phyloP scores from a whole-genome alignment of 1,140 invertebrate genomes.

The Solen grandis region DNA sequence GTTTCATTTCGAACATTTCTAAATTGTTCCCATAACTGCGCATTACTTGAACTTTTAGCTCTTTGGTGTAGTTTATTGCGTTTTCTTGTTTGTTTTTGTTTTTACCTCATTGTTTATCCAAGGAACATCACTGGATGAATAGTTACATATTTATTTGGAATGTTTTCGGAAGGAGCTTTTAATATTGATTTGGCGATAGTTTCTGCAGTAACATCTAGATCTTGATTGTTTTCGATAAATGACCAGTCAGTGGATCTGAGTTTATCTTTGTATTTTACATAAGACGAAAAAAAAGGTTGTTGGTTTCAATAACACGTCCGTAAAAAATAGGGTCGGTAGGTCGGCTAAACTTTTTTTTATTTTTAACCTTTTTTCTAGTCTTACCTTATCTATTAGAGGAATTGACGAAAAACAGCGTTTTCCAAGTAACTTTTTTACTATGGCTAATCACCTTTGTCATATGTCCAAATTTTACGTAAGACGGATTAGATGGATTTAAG shows the following conservation, averaged over 20 bases:
- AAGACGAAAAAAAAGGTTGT: no score
- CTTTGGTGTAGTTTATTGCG: conserved; percentile 25
- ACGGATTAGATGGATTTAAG: neutral
- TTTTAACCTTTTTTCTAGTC: no score
- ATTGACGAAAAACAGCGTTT: no score
- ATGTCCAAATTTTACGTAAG: conserved; percentile 24
- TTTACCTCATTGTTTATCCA: conserved; percentile 42
- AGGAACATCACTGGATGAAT: neutral
- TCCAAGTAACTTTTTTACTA: no score
- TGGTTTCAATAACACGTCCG: no score
- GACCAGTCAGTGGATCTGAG: neutral
- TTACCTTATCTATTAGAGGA: no score
- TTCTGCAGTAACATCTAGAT: neutral
- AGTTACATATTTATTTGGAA: conserved; percentile 47
- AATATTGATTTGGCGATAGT: conserved; percentile 1
- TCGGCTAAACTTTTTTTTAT: no score
- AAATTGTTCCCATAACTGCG: neutral
- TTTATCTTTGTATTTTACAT: neutral
- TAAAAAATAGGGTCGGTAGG: no score
- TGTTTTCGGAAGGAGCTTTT: neutral
- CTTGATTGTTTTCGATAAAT: neutral
- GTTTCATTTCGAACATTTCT: conserved; percentile 15
- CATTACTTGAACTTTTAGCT: conserved; percentile 31
- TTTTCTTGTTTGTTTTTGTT: conserved; percentile 11
- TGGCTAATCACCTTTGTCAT: conserved; percentile 1